These are phyloP conservation scores for Phylloscopus trochiloides DNA, from an alignment of 2,113 vertebrate genomes.

Conservation along the genomic window DNA sequence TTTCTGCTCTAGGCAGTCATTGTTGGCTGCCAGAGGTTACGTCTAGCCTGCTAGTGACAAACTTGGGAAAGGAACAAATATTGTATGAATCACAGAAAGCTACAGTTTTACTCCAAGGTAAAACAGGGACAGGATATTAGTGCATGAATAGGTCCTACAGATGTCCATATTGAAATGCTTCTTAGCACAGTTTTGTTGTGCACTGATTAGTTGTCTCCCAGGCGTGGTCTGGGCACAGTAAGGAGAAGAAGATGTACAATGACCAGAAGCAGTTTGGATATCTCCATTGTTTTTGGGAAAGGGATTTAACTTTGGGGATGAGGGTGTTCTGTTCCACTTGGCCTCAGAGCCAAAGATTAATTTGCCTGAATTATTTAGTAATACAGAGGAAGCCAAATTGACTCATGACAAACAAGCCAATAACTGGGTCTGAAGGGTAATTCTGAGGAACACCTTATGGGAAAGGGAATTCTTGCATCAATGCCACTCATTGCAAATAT, in stretches of 20 bases:
- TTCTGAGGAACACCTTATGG: not conserved
- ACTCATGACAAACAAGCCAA: not conserved
- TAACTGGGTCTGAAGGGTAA: not conserved
- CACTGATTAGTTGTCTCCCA: not conserved
- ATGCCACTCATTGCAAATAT: not conserved
- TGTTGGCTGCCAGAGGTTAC: not conserved
- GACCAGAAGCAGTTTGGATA: not conserved
- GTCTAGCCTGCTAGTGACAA: not conserved
- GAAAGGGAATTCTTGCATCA: not conserved
- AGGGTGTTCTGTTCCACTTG: not conserved
- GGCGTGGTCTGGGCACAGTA: not conserved
- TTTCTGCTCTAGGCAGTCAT: not conserved
- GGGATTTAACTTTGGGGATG: not conserved
- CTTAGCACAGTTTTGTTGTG: not conserved
- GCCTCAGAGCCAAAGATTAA: not conserved
- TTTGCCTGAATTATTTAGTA: slow-evolving; percentile 9
- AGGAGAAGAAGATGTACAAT: not conserved
- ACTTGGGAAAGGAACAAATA: not conserved
- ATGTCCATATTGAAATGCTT: not conserved
- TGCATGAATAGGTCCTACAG: not conserved
- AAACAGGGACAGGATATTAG: not conserved
- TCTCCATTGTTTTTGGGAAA: not conserved
- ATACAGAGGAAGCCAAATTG: not conserved
- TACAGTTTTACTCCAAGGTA: not conserved
- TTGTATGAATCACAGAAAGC: not conserved